These are phyloP conservation scores for Clinocottus analis DNA, from an alignment of 2,113 vertebrate species.

Conservation along the genomic window DNA sequence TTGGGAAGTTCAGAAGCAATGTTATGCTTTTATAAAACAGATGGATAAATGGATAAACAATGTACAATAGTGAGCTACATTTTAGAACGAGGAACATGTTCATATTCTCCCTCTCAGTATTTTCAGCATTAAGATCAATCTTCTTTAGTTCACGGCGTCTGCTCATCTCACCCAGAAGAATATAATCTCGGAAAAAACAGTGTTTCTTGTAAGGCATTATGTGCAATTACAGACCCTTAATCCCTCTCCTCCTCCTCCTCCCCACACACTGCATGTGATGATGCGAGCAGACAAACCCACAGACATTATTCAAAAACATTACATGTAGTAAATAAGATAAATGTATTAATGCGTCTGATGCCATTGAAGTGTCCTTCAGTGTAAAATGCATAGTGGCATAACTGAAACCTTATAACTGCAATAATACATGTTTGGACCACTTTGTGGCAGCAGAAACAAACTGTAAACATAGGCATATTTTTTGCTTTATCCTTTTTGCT, in stretches of 20 bases:
- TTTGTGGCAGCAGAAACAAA: background rate
- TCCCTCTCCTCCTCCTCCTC: background rate
- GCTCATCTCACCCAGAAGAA: background rate
- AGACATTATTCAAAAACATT: background rate
- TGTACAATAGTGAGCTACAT: background rate
- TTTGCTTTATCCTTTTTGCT: background rate
- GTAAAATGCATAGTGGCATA: background rate
- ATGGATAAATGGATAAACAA: background rate
- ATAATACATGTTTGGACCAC: background rate
- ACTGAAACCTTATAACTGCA: background rate
- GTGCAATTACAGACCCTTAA: background rate
- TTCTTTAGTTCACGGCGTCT: background rate
- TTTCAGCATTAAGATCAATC: background rate
- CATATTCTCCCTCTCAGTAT: background rate
- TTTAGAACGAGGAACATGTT: background rate
- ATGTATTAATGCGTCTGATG: background rate
- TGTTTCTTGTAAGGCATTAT: background rate
- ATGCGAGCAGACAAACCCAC: too few relatives aligned
- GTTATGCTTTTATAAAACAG: background rate
- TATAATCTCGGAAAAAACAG: background rate
- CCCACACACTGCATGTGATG: too few relatives aligned
- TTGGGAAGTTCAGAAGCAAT: background rate
- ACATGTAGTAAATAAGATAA: background rate
- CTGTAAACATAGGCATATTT: background rate
- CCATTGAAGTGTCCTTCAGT: background rate